Base-by-base conservation (phyloP, 2,888 invertebrate genomes). In the Rhodophaea formosa region DNA sequence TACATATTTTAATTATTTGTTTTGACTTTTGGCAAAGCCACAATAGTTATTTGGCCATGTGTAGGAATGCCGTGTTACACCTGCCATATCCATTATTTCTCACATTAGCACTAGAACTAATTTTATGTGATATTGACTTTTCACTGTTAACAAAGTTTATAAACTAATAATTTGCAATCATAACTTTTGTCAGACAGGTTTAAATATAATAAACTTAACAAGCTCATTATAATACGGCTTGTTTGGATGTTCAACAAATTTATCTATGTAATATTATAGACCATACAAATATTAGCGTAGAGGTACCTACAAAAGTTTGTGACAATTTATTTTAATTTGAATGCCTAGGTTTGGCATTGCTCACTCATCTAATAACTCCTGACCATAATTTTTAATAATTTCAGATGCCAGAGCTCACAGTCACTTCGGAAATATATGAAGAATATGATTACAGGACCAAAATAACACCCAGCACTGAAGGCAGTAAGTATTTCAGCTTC, bases 341-440 rank as follows among this genome's bases (percentile, higher is more conserved):
- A n/a, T n/a, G n/a, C n/a, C n/a, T n/a, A n/a, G n/a, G n/a, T n/a
- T n/a, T n/a, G n/a, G n/a, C 23, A 23, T 23, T 23, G 3, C 23
- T 23, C 23, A 2, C 23, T 23, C 23, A 2, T 3, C 23, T 23
- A 3, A 23, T n/a, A n/a, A n/a, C n/a, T 23, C 23, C 3, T 23
- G 23, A 23, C 23, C 23, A 23, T 6, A 39, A 12, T 39, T n/a
- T 3, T 39, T 29, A 39, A 51, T 55, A 51, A 12, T 51, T 47
- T 32, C 69, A 91, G 90, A 92, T 92, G 92, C 88, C 91, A 61
- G 92, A 93, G 79, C 84, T 91, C 59, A 93, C 93, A 69, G 94
- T 96, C 55, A 93, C 94, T 46, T 96, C 96, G 23, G 96, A 96
- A 88, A 93, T 96, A 75, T 95, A 95, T 79, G 88, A 91, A 39